Percentiles rank a stretch among this genome's conserved stretches.
Conservation (phyloP, 1,140 invertebrate genomes). For the Popillia japonica region DNA sequence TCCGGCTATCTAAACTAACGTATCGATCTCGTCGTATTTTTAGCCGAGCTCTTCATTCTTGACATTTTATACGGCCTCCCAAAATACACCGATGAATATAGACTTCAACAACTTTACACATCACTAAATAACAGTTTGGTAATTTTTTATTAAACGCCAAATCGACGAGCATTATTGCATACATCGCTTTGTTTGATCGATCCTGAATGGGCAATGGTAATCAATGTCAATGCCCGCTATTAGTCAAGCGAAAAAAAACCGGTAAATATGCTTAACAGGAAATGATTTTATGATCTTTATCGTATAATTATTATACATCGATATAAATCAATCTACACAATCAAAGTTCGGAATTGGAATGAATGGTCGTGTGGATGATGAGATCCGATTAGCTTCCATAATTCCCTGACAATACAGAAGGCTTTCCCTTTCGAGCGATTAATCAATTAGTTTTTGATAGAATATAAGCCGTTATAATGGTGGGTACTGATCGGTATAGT, state of each 20-base stretch:
- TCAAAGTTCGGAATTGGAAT: neutral
- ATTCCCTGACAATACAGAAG: neutral
- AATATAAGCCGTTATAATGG: too few relatives aligned
- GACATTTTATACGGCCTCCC: neutral
- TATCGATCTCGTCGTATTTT: neutral
- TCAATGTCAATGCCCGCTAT: neutral
- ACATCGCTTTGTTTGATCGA: neutral
- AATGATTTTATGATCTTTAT: constrained; percentile 12
- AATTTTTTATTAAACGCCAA: constrained; percentile 3
- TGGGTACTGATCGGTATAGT: too few relatives aligned
- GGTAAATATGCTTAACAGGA: neutral
- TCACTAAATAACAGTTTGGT: neutral
- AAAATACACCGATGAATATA: neutral
- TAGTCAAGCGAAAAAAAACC: constrained; percentile 1
- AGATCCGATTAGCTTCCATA: neutral
- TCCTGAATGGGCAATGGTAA: neutral
- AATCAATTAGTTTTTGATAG: neutral
- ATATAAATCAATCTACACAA: constrained; percentile 1
- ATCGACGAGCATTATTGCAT: neutral
- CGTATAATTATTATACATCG: neutral
- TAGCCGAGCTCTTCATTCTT: neutral
- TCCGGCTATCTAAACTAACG: neutral
- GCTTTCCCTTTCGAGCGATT: neutral
- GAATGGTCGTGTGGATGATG: neutral
- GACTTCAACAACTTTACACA: neutral